Evolutionary conservation across 2,888 invertebrate species (phyloP), one percentile per base, ranked within the genome.

Genomic region (Callyntrura sp.): DNA sequence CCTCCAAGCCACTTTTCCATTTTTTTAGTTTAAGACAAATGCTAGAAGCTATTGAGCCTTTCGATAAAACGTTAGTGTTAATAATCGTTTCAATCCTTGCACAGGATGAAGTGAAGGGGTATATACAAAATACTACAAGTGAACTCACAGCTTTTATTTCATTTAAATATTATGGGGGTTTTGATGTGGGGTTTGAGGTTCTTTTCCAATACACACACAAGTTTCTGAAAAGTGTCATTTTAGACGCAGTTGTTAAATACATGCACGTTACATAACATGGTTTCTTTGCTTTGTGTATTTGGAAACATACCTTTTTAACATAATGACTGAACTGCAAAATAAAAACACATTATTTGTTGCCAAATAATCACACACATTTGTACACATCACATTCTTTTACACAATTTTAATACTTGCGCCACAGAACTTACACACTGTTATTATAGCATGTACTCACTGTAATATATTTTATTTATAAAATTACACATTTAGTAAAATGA

Each of bases 281-380:
- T 35, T 35, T 35, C 35, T 35, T 35, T 35, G 35, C 35, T 35
- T 35, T 35, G 35, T 35, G 35, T 35, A 35, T 35, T 35, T 6
- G 35, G 6, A 55, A 55, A 55, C 55, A 55, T 5, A 9, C 55
- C 55, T n/a, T 28, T 65, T 65, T 65, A 35, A n/a, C 65, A 57
- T 17, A n/a, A 11, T 65, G 23, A 11, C 65, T 65, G 23, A 25
- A 25, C 65, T 28, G 65, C 35, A 65, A 65, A 65, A 65, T 14
- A 25, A 28, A 65, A 25, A 65, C 25, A 65, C 65, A 65, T 65
- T 65, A 65, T 65, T 65, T 14, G 12, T 35, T 28, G 25, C 11
- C 11, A 28, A 65, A 25, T 14, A 35, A 35, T 35, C 2, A 65
- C 12, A 65, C 65, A 65, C 65, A 65, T 6, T 65, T 65, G 65